Base-by-base conservation (phyloP, 2,113 vertebrate genomes). In the Saccopteryx bilineata region DNA sequence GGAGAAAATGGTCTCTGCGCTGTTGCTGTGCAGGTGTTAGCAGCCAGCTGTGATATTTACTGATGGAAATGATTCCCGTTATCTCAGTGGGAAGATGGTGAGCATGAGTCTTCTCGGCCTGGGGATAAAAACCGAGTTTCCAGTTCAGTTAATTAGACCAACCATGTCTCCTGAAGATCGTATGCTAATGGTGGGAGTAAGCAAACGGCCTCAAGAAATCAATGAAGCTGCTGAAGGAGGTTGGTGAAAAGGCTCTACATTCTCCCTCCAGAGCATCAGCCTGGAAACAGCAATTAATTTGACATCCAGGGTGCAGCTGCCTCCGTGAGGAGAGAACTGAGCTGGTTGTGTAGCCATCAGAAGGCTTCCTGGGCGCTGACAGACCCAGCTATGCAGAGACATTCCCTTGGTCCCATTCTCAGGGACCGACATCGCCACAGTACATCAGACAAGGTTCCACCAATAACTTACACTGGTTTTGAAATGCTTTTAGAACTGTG, bases 41-140 rank as follows among this genome's bases (percentile, higher is more conserved):
- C 99, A 99, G 90, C 99, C 99, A 0, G 99, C 99, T 1, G 99
- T 99, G 76, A 99, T 99, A 95, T 99, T 99, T 96, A 99, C 99
- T 0, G 99, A 99, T 46, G 99, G 99, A 97, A 99, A 99, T 0
- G 99, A 99, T 97, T 99, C 99, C 4, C 97, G 0, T 95, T 99
- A 97, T 99, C 99, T 60, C 99, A 99, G 96, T 98, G 99, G 5
- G 99, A 98, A 23, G 99, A 99, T 33, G 99, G 99, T 23, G 99
- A 99, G 95, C 99, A 99, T 0, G 99, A 99, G 72, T 99, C 99
- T 0, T 99, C 99, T 0, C 98, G 99, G 48, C 39, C 39, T 39
- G 39, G 98, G 99, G 90, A 99, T 99, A 97, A 99, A 99, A 98
- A 99, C 99, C 0, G 99, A 99, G 96, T 99, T 99, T 98, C 97